These are phyloP conservation scores for Amblyjoppa proteus DNA, from an alignment of 2,888 invertebrate species.

Conservation along the genomic window DNA sequence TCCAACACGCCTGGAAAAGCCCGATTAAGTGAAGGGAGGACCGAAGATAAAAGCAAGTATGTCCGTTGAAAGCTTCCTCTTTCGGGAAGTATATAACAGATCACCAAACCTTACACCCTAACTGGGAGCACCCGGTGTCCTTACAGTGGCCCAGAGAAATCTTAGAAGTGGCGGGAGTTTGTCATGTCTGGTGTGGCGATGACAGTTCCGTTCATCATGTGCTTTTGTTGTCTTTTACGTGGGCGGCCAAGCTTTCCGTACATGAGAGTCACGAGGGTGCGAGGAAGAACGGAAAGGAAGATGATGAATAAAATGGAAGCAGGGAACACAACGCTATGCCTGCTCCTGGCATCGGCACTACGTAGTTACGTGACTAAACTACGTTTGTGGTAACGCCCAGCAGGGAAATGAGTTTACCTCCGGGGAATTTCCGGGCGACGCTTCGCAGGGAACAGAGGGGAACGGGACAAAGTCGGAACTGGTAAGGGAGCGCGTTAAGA, in stretches of 20 bases:
- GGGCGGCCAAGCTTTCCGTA: constrained; percentile 20
- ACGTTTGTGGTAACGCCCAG: constrained; percentile 71
- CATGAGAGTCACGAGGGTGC: constrained; percentile 9
- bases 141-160: constrained; percentile 22
- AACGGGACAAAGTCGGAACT: constrained; percentile 30
- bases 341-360: constrained; percentile 34
- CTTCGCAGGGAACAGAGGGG: constrained; percentile 42
- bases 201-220: constrained; percentile 81
- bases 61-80: constrained; percentile 12
- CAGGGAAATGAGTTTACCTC: constrained; percentile 77
- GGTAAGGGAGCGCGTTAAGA: constrained; percentile 42
- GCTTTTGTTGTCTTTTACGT: constrained; percentile 72
- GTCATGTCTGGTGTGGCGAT: constrained; percentile 82
- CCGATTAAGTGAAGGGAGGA: constrained; percentile 21
- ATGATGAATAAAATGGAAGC: constrained; percentile 48
- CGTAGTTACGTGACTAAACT: constrained; percentile 82
- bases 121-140: constrained; percentile 16
- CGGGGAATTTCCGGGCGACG: constrained; percentile 61
- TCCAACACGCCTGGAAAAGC: constrained; percentile 12
- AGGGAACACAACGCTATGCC: constrained; percentile 20
- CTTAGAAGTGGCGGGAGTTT: constrained; percentile 76
- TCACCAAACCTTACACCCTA: constrained; percentile 2
- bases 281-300: constrained; percentile 46
- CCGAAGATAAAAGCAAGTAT: constrained; percentile 8
- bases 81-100: constrained; percentile 4